Evolutionary conservation across 2,113 vertebrate species (phyloP).

Genomic region (Colius striatus): DNA sequence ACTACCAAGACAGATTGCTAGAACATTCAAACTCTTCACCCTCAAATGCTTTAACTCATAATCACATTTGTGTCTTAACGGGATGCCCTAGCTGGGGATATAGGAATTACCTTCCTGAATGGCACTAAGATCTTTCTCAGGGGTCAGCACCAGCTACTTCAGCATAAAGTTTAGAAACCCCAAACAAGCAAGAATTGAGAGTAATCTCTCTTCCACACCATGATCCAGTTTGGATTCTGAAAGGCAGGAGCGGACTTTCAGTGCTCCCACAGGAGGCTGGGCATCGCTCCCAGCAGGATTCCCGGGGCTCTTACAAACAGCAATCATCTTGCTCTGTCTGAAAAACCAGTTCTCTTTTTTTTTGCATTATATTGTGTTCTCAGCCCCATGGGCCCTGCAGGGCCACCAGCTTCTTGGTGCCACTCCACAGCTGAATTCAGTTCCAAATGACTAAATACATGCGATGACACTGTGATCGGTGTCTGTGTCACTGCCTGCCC

Average conservation of each 20-base stretch:
- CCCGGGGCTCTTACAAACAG: neutral
- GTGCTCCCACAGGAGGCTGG: neutral
- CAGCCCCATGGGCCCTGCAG: neutral
- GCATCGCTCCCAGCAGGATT: neutral
- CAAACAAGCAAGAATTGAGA: neutral
- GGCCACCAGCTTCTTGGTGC: neutral
- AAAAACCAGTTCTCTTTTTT: neutral
- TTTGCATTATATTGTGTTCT: neutral
- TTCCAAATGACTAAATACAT: neutral
- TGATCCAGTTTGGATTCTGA: neutral
- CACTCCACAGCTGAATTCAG: slow-evolving; percentile 17
- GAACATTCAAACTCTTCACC: neutral
- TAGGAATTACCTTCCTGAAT: neutral
- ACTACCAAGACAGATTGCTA: neutral
- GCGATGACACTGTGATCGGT: neutral
- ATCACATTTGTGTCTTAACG: rapidly evolving
- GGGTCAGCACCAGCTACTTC: neutral
- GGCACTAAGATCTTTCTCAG: neutral
- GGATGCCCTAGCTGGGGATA: rapidly evolving
- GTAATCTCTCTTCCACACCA: neutral
- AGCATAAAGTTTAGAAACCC: neutral
- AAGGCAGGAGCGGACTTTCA: neutral
- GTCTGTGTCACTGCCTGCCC: neutral
- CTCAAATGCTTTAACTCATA: neutral
- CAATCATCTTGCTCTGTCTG: neutral